Conservation (phyloP, 2,797 vertebrate species). For the Pseudopleuronectes americanus region DNA sequence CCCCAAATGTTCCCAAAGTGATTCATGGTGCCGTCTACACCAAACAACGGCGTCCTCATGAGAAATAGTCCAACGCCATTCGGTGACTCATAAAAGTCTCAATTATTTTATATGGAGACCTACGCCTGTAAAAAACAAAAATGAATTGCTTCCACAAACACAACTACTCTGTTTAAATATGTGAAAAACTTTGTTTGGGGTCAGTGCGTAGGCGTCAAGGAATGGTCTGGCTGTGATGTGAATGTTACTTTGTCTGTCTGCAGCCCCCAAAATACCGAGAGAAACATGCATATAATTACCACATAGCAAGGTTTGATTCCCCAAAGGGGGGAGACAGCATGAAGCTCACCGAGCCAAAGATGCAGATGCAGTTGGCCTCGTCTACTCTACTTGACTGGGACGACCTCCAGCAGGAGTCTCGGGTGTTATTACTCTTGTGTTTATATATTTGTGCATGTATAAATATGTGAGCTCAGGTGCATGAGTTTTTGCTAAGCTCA, state of each 20-base stretch:
- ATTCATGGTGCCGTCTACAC: slow-evolving; percentile 32
- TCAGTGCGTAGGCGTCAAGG: slow-evolving; percentile 64
- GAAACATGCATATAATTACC: slow-evolving; percentile 74
- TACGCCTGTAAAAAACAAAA: slow-evolving; percentile 26
- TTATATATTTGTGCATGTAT: not conserved
- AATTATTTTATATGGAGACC: slow-evolving; percentile 30
- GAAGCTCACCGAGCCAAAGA: slow-evolving; percentile 47
- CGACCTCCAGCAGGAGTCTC: slow-evolving; percentile 8
- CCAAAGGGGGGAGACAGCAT: slow-evolving; percentile 55
- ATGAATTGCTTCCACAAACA: slow-evolving; percentile 50
- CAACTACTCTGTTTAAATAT: slow-evolving; percentile 59
- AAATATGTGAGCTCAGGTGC: slow-evolving; percentile 7
- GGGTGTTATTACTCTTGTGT: not conserved
- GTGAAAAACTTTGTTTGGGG: slow-evolving; percentile 69
- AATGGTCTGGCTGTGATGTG: slow-evolving; percentile 69
- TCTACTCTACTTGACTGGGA: slow-evolving; percentile 21
- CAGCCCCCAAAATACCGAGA: slow-evolving; percentile 73
- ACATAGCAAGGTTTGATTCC: slow-evolving; percentile 69
- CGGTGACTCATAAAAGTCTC: slow-evolving; percentile 14
- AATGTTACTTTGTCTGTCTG: slow-evolving; percentile 73
- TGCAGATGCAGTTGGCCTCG: slow-evolving; percentile 41
- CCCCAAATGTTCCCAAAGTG: slow-evolving; percentile 14
- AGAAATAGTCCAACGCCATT: slow-evolving; percentile 23
- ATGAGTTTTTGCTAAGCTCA: slow-evolving; percentile 16
- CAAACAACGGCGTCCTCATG: slow-evolving; percentile 23